These are phyloP conservation scores for Protaetia brevitarsis DNA, from an alignment of 1,140 invertebrate genomes.

Conservation along the genomic window DNA sequence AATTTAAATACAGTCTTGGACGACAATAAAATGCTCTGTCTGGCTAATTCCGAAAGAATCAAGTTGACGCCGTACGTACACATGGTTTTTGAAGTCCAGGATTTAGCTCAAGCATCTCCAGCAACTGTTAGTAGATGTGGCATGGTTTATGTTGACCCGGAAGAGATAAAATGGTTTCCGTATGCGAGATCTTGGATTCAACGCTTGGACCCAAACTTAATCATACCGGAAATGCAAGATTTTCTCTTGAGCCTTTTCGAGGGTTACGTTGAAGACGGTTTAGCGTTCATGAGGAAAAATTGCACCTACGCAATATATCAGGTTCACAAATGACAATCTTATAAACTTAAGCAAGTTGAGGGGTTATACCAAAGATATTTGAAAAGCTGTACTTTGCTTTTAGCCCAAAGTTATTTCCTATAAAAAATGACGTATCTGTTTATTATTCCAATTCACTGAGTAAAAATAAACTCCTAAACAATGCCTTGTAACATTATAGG, in stretches of 20 bases:
- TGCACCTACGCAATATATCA: constrained; percentile 62
- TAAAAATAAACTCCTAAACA: background rate
- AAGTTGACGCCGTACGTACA: constrained; percentile 79
- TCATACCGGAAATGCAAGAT: constrained; percentile 55
- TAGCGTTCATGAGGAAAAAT: constrained; percentile 63
- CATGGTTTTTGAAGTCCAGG: constrained; percentile 88
- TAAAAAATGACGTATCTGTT: no score
- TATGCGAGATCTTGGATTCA: constrained; percentile 77
- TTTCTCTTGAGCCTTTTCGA: constrained; percentile 62
- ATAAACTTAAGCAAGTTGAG: no score
- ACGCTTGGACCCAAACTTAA: constrained; percentile 54
- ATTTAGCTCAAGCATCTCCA: constrained; percentile 81
- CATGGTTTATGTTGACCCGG: constrained; percentile 89
- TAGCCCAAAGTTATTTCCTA: no score
- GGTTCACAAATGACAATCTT: constrained; percentile 32
- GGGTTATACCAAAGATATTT: no score
- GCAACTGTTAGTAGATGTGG: constrained; percentile 82
- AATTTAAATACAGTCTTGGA: constrained; percentile 93
- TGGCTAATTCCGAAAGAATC: constrained; percentile 86
- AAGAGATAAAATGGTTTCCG: constrained; percentile 75
- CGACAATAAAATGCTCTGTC: constrained; percentile 90
- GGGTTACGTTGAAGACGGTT: constrained; percentile 60
- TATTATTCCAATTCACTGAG: constrained; percentile 7
- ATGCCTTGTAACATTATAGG: constrained; percentile 51
- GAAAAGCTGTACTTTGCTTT: no score